Evolutionary conservation across 1,140 invertebrate species (phyloP).

Genomic region (Lamellibrachia luymesi): DNA sequence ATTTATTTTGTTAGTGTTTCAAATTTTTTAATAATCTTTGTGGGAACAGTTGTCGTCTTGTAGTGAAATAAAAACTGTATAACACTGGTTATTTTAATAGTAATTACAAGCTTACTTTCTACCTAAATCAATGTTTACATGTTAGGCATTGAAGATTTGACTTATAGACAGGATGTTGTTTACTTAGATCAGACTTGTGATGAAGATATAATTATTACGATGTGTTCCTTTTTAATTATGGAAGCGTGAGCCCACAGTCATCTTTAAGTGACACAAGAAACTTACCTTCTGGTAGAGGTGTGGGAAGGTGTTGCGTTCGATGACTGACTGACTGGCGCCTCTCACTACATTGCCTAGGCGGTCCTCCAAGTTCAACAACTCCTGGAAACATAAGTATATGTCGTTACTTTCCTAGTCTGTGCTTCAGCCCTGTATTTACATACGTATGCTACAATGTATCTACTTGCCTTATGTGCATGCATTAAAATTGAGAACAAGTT

Average conservation of each 20-base stretch:
- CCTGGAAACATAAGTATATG: constrained; percentile 29
- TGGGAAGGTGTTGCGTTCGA: constrained; percentile 82
- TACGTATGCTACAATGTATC: too few species aligned
- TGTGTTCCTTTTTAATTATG: background rate
- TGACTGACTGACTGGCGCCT: constrained; percentile 72
- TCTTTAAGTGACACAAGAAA: background rate
- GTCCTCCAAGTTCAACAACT: constrained; percentile 58
- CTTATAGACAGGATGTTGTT: background rate
- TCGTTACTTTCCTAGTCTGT: too few species aligned
- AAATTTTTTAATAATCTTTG: background rate
- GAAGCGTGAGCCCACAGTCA: background rate
- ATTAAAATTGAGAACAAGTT: too few species aligned
- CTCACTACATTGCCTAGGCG: constrained; percentile 63
- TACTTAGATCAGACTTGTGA: background rate
- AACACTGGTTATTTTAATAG: background rate
- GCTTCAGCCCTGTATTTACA: too few species aligned
- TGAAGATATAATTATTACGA: background rate
- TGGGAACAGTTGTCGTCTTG: too few species aligned
- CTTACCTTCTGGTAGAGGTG: constrained; percentile 78
- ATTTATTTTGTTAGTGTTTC: too few species aligned
- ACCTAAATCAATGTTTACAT: too few species aligned
- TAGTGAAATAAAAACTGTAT: background rate
- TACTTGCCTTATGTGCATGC: too few species aligned
- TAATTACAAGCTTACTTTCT: too few species aligned
- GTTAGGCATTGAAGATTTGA: background rate